Percentiles rank a stretch among this genome's conserved stretches.
phyloP scores from a whole-genome alignment of 1,140 invertebrate species.

The Eubasilissa regina region DNA sequence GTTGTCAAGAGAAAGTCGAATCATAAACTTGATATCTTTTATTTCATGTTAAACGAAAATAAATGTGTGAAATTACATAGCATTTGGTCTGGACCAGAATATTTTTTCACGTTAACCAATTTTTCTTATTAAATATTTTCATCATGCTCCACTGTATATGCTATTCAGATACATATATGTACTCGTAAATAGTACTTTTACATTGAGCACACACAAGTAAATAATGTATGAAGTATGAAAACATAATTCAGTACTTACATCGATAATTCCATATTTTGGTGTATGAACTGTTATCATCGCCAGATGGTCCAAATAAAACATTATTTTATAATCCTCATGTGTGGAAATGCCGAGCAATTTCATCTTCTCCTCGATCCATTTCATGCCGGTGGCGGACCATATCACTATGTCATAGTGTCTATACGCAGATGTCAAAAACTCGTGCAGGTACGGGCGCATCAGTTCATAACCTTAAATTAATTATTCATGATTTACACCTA shows the following conservation, averaged over 20 bases:
- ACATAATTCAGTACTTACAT: constrained; percentile 74
- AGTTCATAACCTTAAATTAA: constrained; percentile 78
- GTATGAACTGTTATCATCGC: constrained; percentile 97
- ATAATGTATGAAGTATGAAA: constrained; percentile 15
- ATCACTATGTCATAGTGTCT: constrained; percentile 91
- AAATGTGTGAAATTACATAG: no score
- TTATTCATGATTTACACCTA: background rate
- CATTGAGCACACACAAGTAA: background rate
- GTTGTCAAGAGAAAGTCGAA: no score
- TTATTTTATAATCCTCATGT: constrained; percentile 92
- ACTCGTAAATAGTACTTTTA: no score
- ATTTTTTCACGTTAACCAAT: no score
- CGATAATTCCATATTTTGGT: constrained; percentile 89
- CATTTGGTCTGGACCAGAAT: no score
- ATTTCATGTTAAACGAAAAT: no score
- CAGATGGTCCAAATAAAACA: constrained; percentile 91
- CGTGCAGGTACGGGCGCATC: constrained; percentile 96
- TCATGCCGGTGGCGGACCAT: constrained; percentile 98
- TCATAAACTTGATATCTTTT: no score
- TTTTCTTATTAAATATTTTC: no score
- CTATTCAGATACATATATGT: no score
- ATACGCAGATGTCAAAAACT: constrained; percentile 94
- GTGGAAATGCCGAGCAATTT: constrained; percentile 88
- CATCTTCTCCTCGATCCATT: constrained; percentile 99
- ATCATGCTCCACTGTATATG: no score